Base-by-base conservation (phyloP, 2,888 invertebrate genomes). In the Lacanobia wlatinum region DNA sequence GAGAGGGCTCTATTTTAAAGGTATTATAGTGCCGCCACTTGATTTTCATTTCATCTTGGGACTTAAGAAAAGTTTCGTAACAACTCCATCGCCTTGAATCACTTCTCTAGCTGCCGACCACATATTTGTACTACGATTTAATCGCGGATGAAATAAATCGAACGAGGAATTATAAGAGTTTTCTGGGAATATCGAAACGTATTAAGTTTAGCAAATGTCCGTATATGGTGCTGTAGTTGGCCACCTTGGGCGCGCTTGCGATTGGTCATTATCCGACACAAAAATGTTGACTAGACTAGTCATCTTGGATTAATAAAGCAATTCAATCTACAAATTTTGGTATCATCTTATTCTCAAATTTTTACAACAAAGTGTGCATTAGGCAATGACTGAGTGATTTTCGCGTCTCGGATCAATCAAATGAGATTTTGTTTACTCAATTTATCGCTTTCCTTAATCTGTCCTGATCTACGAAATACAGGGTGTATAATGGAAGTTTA, bases 61-160 rank as follows among this genome's bases (percentile, higher is more conserved):
- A 46, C n/a, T 67, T 23, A 14, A 7, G 34, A 40, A 14, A n/a
- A 34, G 28, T 70, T 28, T 43, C 8, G 2, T 55, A 62, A 82
- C 48, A 78, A 40, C 52, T 50, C 63, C 83, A 80, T 80, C 80
- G 74, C 74, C 76, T 80, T 28, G 80, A 80, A 74, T 83, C 58
- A 70, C 50, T 65, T 69, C 59, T 58, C 23, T 59, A 53, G 65
- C 69, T 63, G 28, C 28, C 69, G 34, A 50, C 59, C n/a, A 61
- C 80, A 75, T 67, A 67, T 52, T 61, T 50, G 59, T 70, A 80
- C 80, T 83, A 79, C 66, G 12, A 21, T 21, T 18, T 55, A 23
- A 21, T 43, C n/a, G 28, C 58, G 28, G 6, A 34, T 23, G 1
- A 46, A 64, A 23, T n/a, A 21, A 59, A 50, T 40, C 23, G 2